These are phyloP conservation scores for Chamaea fasciata DNA, from an alignment of 2,113 vertebrate species.

Conservation along the genomic window DNA sequence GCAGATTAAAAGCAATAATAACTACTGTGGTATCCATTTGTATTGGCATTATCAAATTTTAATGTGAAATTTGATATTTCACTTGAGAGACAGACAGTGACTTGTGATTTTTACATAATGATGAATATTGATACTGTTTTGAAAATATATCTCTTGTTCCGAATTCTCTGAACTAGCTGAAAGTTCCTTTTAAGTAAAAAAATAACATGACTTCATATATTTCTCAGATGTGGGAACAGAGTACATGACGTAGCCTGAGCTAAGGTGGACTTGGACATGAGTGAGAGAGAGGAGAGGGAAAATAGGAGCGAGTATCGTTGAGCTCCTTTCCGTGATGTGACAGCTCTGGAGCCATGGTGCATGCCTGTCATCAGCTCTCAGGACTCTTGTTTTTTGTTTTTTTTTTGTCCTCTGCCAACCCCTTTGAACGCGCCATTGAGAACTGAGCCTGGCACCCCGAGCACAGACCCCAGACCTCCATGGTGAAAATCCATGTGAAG, in stretches of 20 bases:
- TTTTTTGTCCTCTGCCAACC: neutral
- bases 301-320: fast-evolving
- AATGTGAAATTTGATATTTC: neutral
- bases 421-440: neutral
- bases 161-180: neutral
- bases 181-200: neutral
- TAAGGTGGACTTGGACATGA: neutral
- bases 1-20: neutral
- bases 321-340: neutral
- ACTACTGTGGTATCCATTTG: neutral
- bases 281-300: neutral
- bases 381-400: neutral
- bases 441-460: fast-evolving
- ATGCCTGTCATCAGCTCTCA: neutral
- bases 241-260: neutral
- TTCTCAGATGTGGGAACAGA: neutral
- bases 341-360: neutral
- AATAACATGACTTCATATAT: fast-evolving
- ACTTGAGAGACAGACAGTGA: neutral
- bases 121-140: neutral
- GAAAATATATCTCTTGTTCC: neutral
- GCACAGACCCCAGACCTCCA: neutral
- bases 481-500: neutral
- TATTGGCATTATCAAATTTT: neutral
- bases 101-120: neutral